Base-by-base conservation (phyloP, 2,888 invertebrate species). In the Gastrophysa polygoni region DNA sequence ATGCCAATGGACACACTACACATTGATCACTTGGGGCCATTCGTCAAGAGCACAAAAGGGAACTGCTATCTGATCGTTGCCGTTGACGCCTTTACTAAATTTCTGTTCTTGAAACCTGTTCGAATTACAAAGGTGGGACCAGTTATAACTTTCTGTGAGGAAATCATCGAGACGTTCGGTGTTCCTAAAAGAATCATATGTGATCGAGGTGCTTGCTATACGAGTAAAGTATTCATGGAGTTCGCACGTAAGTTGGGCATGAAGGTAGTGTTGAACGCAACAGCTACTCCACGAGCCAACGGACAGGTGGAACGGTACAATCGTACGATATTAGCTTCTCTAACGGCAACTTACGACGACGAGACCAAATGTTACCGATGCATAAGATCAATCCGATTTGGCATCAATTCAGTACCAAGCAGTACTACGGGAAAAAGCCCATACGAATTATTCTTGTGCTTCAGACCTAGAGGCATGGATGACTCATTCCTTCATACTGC, bases 61-160 rank as follows among this genome's bases (percentile, higher is more conserved):
- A 68, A 69, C 38, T 24, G 47, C 38, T 75, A 77, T 49, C 51
- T 77, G 38, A 38, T 38, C 4, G 74, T 77, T 0, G 55, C 61
- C 0, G 72, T 77, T 8, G 76, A 76, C 55, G 71, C 69, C 1
- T 77, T 76, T 59, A 77, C 75, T 6, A 77, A 77, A 64, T 78
- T 75, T 68, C 60, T 72, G 2, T 75, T 74, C 55, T 59, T 74
- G 4, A 69, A 64, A 29, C 64, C 76, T 1, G 64, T 70, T 8
- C 20, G 17, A 28, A 55, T n/a, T 17, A 69, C 66, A 1, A 64
- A 65, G 46, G 34, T 60, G 10, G 17, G 10, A 20, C 61, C 57
- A 10, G 34, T 63, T 11, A 51, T 67, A 11, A 58, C 50, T 1
- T 65, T 69, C 8, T 29, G n/a, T 38, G 38, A 66, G 24, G 46